Conservation (phyloP, 2,888 invertebrate genomes). For the Ophion ventricosus region DNA sequence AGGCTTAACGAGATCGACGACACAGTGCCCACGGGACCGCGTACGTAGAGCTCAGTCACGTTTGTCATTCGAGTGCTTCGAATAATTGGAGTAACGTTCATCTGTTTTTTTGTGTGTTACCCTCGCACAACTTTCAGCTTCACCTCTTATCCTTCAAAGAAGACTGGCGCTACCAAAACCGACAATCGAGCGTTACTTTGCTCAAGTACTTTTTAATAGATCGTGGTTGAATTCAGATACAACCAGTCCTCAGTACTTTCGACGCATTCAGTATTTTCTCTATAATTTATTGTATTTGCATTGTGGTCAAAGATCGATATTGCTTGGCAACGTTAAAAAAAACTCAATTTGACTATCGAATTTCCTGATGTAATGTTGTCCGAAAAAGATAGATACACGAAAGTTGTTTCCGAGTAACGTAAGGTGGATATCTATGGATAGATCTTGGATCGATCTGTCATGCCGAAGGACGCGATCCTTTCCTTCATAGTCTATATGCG, state of each 20-base stretch:
- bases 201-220: not conserved
- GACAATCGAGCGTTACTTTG: conserved; percentile 10
- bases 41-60: conserved; percentile 44
- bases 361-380: not conserved
- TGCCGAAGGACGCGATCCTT: conserved; percentile 3
- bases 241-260: not conserved
- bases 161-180: conserved; percentile 20
- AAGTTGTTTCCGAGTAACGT: not conserved
- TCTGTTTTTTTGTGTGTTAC: conserved; percentile 33
- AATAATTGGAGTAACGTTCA: conserved; percentile 61
- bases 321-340: not conserved
- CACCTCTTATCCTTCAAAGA: conserved; percentile 36
- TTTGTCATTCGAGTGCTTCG: conserved; percentile 53
- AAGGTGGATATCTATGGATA: conserved; percentile 16
- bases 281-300: not conserved
- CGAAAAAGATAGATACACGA: not conserved
- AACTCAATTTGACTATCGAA: not conserved
- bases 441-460: conserved; percentile 33
- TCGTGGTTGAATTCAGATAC: not conserved
- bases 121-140: conserved; percentile 8
- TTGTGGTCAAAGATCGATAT: not conserved
- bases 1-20: conserved; percentile 38
- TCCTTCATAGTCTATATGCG: not conserved
- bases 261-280: not conserved
- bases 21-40: conserved; percentile 15